A percentile compares a stretch with the other conserved stretches of the same genome.
Conservation (phyloP, 2,113 vertebrate species). For the Grantiella picta region DNA sequence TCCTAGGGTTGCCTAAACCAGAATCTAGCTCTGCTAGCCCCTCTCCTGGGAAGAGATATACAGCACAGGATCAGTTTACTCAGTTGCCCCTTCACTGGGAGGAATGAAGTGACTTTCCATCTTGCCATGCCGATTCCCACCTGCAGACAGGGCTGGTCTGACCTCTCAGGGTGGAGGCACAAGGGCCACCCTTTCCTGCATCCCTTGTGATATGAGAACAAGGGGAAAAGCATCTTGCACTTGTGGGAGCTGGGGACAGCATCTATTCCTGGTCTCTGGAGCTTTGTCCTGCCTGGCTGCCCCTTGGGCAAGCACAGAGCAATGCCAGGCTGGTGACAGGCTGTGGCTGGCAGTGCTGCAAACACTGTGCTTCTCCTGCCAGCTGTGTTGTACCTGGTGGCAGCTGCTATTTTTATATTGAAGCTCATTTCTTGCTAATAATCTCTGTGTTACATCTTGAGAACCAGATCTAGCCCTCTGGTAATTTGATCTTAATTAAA, state of each 20-base stretch:
- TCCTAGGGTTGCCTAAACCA: background rate
- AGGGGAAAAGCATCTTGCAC: background rate
- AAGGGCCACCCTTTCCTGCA: background rate
- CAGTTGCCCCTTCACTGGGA: background rate
- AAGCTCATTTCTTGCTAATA: conserved; percentile 10
- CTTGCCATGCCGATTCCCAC: rapidly evolving
- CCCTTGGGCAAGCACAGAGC: background rate
- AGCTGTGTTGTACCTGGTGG: conserved; percentile 6
- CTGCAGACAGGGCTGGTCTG: background rate
- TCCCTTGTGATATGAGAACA: rapidly evolving
- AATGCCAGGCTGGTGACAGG: background rate
- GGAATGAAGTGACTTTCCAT: background rate
- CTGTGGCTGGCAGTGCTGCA: background rate
- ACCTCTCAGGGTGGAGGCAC: background rate
- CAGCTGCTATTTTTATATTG: conserved; percentile 38
- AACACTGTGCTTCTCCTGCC: background rate
- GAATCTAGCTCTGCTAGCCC: background rate
- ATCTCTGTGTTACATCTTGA: conserved; percentile 22
- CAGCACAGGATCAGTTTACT: background rate
- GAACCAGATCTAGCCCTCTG: conserved; percentile 40
- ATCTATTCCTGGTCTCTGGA: background rate
- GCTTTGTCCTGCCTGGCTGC: background rate
- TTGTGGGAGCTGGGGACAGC: background rate
- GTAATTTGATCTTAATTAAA: conserved; percentile 61
- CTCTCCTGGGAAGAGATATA: background rate